A percentile compares a stretch with the other conserved stretches of the same genome.
phyloP scores from a whole-genome alignment of 1,140 invertebrate genomes.

The Drosophila grimshawi region DNA sequence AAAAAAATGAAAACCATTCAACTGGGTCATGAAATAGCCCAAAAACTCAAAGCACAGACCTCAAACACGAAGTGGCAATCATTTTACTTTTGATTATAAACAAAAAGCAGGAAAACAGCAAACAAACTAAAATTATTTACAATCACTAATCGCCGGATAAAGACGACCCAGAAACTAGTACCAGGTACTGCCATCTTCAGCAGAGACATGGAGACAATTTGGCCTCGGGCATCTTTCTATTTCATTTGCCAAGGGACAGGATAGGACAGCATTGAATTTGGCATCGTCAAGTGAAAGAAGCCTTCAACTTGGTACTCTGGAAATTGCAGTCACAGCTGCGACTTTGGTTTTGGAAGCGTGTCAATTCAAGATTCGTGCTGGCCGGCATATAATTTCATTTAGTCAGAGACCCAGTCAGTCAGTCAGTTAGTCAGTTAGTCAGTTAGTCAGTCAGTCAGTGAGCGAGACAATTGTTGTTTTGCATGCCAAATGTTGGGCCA shows the following conservation, averaged over 20 bases:
- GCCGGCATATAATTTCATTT: constrained; percentile 74
- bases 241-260: constrained; percentile 45
- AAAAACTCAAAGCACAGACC: constrained; percentile 46
- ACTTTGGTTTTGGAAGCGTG: constrained; percentile 27
- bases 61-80: constrained; percentile 76
- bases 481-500: constrained; percentile 73
- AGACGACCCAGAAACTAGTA: constrained; percentile 38
- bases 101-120: constrained; percentile 48
- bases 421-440: constrained; percentile 8
- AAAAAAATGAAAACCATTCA: constrained; percentile 56
- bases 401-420: constrained; percentile 33
- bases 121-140: constrained; percentile 52
- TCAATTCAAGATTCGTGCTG: constrained; percentile 66
- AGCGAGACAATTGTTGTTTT: constrained; percentile 56
- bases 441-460: constrained; percentile 7
- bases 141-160: constrained; percentile 38
- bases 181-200: constrained; percentile 11
- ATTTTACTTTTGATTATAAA: constrained; percentile 82
- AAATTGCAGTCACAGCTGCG: constrained; percentile 26
- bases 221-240: constrained; percentile 44
- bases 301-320: constrained; percentile 36
- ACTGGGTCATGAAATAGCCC: constrained; percentile 66
- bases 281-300: constrained; percentile 50
- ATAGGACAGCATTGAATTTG: constrained; percentile 8
- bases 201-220: constrained; percentile 2